phyloP scores from a whole-genome alignment of 2,888 invertebrate genomes.

The Pterostichus madidus region DNA sequence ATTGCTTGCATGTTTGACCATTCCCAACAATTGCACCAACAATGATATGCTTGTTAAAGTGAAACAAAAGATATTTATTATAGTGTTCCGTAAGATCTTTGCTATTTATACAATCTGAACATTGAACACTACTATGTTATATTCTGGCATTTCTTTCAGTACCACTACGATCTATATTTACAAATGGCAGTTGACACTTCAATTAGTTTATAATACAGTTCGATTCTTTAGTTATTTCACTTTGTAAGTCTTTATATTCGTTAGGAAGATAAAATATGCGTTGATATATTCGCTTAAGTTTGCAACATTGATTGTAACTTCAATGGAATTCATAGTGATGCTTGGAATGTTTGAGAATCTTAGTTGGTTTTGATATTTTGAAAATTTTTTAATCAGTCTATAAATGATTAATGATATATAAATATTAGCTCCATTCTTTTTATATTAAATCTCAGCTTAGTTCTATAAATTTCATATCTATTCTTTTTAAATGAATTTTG shows the following conservation, averaged over 20 bases:
- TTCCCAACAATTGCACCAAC: slow-evolving; percentile 63
- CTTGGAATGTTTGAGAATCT: slow-evolving; percentile 43
- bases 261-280: slow-evolving; percentile 64
- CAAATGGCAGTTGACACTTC: slow-evolving; percentile 73
- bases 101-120: slow-evolving; percentile 43
- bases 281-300: slow-evolving; percentile 51
- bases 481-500: no score
- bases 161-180: slow-evolving; percentile 72
- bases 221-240: slow-evolving; percentile 55
- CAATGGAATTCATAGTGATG: slow-evolving; percentile 21
- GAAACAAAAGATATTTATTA: slow-evolving; percentile 50
- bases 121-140: slow-evolving; percentile 30
- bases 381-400: slow-evolving; percentile 8
- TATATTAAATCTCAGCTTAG: no score
- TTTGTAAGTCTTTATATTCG: slow-evolving; percentile 54
- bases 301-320: slow-evolving; percentile 60
- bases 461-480: no score
- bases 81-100: slow-evolving; percentile 48
- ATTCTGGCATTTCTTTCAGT: slow-evolving; percentile 63
- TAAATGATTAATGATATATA: neutral
- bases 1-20: slow-evolving; percentile 61
- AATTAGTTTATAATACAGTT: slow-evolving; percentile 57
- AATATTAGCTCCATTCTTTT: no score
- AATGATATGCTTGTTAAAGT: slow-evolving; percentile 63
- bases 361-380: neutral